Base-by-base conservation (phyloP, 2,797 vertebrate genomes). In the Poecilia velifera region DNA sequence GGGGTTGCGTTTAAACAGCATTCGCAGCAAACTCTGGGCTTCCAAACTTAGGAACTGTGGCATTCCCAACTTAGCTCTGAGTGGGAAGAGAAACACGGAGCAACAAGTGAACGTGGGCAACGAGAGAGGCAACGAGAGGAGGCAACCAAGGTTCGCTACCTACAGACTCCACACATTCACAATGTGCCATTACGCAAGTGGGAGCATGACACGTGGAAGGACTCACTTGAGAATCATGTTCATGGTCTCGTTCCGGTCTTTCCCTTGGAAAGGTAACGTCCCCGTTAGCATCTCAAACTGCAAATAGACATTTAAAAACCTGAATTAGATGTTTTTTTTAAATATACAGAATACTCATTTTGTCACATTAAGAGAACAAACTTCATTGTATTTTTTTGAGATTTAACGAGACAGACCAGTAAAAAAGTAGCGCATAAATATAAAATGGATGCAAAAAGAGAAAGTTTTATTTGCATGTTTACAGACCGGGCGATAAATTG, bases 211-310 rank as follows among this genome's bases (percentile, higher is more conserved):
- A 68, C 20, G 22, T 74, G 41, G 66, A 25, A 28, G 59, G 72
- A 97, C 98, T 99, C 96, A 99, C 98, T 99, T 99, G 77, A 99
- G 96, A 84, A 99, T 99, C 98, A 99, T 99, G 95, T 98, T 99
- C 98, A 99, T 99, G 73, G 98, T 99, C 90, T 99, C 98, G 68
- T 98, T 99, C 89, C 98, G 96, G 92, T 99, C 98, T 96, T 99
- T 98, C 87, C 98, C 98, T 97, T 99, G 98, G 93, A 99, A 99
- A 45, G 98, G 98, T 89, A 99, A 95, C 25, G 98, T 99, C 92
- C 98, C 98, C 16, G 98, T 99, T 86, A 99, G 96, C 98, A 98
- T 99, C 94, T 99, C 98, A 96, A 98, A 99, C 98, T 99, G 91
- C 79, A 86, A 81, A 76, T 77, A 80, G 25, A 78, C 41, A 80